phyloP scores from a whole-genome alignment of 2,797 vertebrate genomes.

The Neostethus bicornis region DNA sequence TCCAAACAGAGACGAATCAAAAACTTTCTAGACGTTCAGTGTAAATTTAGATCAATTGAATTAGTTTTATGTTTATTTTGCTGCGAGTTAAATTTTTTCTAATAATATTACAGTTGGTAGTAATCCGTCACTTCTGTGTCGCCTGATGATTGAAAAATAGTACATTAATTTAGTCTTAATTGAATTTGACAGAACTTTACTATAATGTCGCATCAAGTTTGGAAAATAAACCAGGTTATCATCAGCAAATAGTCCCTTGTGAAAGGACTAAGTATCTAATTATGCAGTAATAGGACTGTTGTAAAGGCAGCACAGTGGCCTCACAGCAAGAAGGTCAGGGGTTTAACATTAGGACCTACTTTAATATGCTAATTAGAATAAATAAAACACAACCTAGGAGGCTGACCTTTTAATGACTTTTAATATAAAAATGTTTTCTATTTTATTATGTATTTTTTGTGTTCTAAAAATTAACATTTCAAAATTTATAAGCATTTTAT shows the following conservation, averaged over 20 bases:
- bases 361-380: too few species aligned
- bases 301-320: background rate
- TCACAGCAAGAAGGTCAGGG: background rate
- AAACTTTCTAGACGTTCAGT: too few species aligned
- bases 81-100: too few species aligned
- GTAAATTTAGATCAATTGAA: too few species aligned
- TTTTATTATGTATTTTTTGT: too few species aligned
- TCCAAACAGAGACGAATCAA: too few species aligned
- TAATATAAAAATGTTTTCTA: too few species aligned
- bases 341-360: slow-evolving; percentile 1
- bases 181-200: slow-evolving; percentile 30
- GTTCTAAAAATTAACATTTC: too few species aligned
- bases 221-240: slow-evolving; percentile 31
- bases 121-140: slow-evolving; percentile 40
- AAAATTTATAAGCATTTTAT: too few species aligned
- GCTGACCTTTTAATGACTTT: too few species aligned
- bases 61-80: too few species aligned
- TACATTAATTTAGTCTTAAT: slow-evolving; percentile 57
- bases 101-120: slow-evolving; percentile 25
- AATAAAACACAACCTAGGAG: too few species aligned
- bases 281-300: background rate
- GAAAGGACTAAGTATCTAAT: background rate
- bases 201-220: slow-evolving; percentile 7
- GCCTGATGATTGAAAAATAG: slow-evolving; percentile 37
- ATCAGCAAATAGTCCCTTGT: background rate